Base-by-base conservation (phyloP, 2,113 vertebrate species). In the Neotragus moschatus region DNA sequence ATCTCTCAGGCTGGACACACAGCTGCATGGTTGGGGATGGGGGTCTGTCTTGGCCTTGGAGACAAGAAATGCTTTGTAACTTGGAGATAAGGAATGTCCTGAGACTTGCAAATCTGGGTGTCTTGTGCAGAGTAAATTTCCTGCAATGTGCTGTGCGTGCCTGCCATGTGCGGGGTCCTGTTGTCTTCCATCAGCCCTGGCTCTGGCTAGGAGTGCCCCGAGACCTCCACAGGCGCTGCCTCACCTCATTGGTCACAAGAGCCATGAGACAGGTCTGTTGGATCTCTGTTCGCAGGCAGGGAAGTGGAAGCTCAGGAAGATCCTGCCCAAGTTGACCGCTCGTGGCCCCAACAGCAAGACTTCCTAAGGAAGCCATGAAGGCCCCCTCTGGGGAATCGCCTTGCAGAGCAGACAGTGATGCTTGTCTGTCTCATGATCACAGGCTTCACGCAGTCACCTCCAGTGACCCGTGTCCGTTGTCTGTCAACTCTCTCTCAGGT, bases 341-440 rank as follows among this genome's bases (percentile, higher is more conserved):
- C 21, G 0, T 73, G 66, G 45, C 43, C 26, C 2, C 25, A 2
- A 2, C 0, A 33, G 33, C 28, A 19, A 13, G 36, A 21, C 61
- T 49, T 21, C 36, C 47, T 23, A 49, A 0, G 2, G 55, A 16
- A 16, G 33, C 2, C 39, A 28, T 66, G 9, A 6, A 28, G 23
- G 55, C 30, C 25, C 10, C 49, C 84, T 14, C 77, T 39, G 49
- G 47, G 77, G 5, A 13, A 21, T 17, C 15, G 17, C 5, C 19
- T 36, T 13, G 49, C 43, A 45, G 21, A 11, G 21, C 33, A 39
- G 14, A 21, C 19, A 43, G 11, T 6, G 61, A 33, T 16, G 0
- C 30, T 28, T 0, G 0, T 7, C 23, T 1, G 5, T 47, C 16
- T 56, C 0, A 0, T 12, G 0, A 7, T 21, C 30, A 63, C 13